Evolutionary conservation across 2,797 vertebrate genomes (phyloP), one percentile per base, ranked within the genome.

Genomic region (Pitangus sulphuratus): DNA sequence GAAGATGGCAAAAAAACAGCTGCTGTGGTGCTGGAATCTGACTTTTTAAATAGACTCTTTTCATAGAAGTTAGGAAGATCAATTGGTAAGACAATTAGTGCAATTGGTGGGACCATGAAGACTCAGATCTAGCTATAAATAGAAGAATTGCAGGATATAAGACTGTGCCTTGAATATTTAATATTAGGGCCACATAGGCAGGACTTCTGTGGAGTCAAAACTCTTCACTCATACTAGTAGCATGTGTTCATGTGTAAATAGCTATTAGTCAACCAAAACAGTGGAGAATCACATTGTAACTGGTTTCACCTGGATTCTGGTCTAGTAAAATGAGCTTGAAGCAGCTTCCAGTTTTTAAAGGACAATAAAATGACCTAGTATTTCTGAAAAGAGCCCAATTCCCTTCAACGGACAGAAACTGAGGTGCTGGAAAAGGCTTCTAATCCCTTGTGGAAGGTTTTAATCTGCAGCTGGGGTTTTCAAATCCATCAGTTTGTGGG

Each of bases 1-100:
- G 10, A 65, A 37, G 51, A 58, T 21, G 22, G 8, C 22, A 31
- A 13, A 39, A 70, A 91, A 84, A 2, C 70, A 62, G 15, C 44
- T 91, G 69, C 61, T 87, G 48, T 72, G 66, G 50, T 87, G n/a
- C 76, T 72, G 71, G 33, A 93, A 91, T 89, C 83, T 66, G 62
- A 69, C 13, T 6, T 20, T 26, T 18, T 37, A 40, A 25, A n/a
- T 64, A n/a, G 40, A 25, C 31, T n/a, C 5, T 50, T 66, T 65
- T 24, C 5, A 22, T 0, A 90, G 37, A 40, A 79, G 64, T 48
- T 35, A 45, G 51, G 74, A 86, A 89, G 50, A 84, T 17, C 68
- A 57, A 9, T 1, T 11, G 58, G n/a, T 70, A 69, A 91, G 48
- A 58, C 8, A 57, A 20, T 39, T 33, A 56, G 24, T 58, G 48